Evolutionary conservation across 2,113 vertebrate species (phyloP).

Genomic region (Oryctolagus cuniculus): mOryCun1.1 NC_091437.1:34169501-34170000

Average conservation of each 20-base stretch:
- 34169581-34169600: too few relatives aligned
- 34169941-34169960: rapidly evolving
- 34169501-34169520: background rate
- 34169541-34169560: background rate
- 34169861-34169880: background rate
- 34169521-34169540: background rate
- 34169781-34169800: background rate
- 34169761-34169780: background rate
- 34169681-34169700: rapidly evolving
- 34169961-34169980: background rate
- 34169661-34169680: background rate
- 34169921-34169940: background rate
- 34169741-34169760: background rate
- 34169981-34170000: background rate
- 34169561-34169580: background rate
- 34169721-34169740: background rate
- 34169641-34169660: background rate
- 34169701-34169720: background rate
- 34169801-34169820: background rate
- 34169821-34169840: background rate
- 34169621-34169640: background rate
- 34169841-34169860: background rate
- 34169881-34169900: background rate
- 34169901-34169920: too few relatives aligned
- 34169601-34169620: background rate